A percentile compares a stretch with the other conserved stretches of the same genome.
Evolutionary conservation across 1,140 invertebrate genomes (phyloP).

Genomic region (Chironomus tepperi): DNA sequence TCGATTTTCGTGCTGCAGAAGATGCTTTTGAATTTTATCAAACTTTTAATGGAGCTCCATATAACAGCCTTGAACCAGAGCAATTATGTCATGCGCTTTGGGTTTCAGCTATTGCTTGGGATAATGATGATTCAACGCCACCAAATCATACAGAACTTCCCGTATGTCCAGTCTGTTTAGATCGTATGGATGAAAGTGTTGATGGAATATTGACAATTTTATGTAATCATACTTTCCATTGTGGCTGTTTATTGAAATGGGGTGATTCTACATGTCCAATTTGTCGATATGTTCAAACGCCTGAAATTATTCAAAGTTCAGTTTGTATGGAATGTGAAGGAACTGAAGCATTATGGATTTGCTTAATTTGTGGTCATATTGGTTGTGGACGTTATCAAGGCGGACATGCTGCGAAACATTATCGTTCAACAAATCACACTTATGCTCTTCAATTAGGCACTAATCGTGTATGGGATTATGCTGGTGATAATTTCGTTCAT

Average conservation of each 20-base stretch:
- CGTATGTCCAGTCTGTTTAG: slow-evolving; percentile 81
- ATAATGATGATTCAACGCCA: slow-evolving; percentile 56
- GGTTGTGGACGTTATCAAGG: slow-evolving; percentile 76
- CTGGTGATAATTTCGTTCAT: slow-evolving; percentile 93
- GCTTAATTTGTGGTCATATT: slow-evolving; percentile 95
- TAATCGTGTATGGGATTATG: slow-evolving; percentile 85
- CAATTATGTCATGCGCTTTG: slow-evolving; percentile 87
- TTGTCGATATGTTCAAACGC: slow-evolving; percentile 84
- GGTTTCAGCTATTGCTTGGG: slow-evolving; percentile 86
- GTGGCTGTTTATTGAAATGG: slow-evolving; percentile 91
- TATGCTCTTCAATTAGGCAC: slow-evolving; percentile 94
- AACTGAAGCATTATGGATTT: slow-evolving; percentile 91
- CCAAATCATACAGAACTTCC: slow-evolving; percentile 87
- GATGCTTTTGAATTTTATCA: slow-evolving; percentile 87
- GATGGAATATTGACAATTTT: slow-evolving; percentile 95
- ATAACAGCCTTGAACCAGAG: slow-evolving; percentile 87
- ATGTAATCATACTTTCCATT: slow-evolving; percentile 98
- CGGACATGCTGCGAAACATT: slow-evolving; percentile 75
- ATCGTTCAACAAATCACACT: slow-evolving; percentile 89
- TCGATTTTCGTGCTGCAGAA: slow-evolving; percentile 67
- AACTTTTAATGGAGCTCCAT: slow-evolving; percentile 84
- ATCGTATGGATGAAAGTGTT: slow-evolving; percentile 96
- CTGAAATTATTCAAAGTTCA: slow-evolving; percentile 76
- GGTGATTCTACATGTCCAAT: slow-evolving; percentile 81
- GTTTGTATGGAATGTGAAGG: slow-evolving; percentile 70